phyloP scores from a whole-genome alignment of 2,797 vertebrate species.

The Pseudomugil gertrudae region DNA sequence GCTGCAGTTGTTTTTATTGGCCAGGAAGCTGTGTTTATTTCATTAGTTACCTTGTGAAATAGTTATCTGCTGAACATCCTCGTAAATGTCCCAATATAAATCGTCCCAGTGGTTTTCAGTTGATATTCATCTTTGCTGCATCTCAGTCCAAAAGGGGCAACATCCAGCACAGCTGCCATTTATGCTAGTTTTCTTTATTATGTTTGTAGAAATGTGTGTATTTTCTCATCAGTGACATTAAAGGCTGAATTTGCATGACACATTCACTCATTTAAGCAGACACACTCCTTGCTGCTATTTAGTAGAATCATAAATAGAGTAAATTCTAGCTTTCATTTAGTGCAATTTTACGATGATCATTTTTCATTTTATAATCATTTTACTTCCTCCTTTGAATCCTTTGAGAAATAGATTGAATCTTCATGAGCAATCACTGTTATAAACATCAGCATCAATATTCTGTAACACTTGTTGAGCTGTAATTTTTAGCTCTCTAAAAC shows the following conservation, averaged over 20 bases:
- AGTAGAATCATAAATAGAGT: neutral
- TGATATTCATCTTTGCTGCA: neutral
- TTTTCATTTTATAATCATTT: slow-evolving; percentile 7
- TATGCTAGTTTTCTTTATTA: neutral
- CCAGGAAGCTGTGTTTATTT: slow-evolving; percentile 13
- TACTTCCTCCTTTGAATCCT: slow-evolving; percentile 2
- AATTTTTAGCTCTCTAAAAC: slow-evolving; percentile 18
- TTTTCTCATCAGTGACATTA: neutral
- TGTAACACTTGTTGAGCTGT: slow-evolving; percentile 2
- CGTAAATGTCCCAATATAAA: slow-evolving; percentile 17
- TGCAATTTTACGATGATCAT: slow-evolving; percentile 4
- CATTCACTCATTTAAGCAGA: slow-evolving; percentile 1
- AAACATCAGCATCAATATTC: slow-evolving; percentile 15
- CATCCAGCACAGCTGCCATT: slow-evolving; percentile 1
- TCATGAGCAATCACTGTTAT: slow-evolving; percentile 19
- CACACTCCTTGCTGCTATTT: neutral
- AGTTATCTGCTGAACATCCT: slow-evolving; percentile 4
- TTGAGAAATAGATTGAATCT: slow-evolving; percentile 15
- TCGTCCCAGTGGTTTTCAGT: neutral
- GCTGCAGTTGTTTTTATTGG: neutral
- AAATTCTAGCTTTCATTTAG: neutral
- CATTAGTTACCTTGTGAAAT: slow-evolving; percentile 9
- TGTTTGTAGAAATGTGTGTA: neutral
- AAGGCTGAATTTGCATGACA: neutral
- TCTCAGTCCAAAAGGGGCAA: neutral